These are phyloP conservation scores for Calliphora vicina DNA, from an alignment of 1,140 invertebrate species.

Conservation along the genomic window DNA sequence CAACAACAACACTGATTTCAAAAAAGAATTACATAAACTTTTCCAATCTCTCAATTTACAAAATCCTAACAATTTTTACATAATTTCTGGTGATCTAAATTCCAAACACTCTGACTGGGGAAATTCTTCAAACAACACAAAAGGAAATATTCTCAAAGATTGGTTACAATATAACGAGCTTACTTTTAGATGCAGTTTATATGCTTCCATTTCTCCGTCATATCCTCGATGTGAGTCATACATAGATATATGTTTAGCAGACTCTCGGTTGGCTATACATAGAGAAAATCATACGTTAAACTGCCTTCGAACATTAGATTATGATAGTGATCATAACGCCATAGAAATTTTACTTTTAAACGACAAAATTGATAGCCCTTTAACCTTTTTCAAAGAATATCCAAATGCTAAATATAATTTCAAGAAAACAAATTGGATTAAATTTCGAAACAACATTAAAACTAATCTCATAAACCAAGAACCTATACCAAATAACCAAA, in stretches of 20 bases:
- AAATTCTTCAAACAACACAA: neutral
- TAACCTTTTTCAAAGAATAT: neutral
- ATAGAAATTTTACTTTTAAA: neutral
- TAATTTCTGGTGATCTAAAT: neutral
- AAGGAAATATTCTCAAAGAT: neutral
- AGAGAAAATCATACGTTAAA: neutral
- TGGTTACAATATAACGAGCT: neutral
- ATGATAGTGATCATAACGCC: conserved; percentile 4
- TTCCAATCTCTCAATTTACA: neutral
- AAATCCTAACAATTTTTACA: neutral
- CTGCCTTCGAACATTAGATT: neutral
- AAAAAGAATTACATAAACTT: neutral
- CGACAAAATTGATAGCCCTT: neutral
- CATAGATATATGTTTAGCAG: neutral
- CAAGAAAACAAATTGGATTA: neutral
- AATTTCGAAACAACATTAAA: neutral
- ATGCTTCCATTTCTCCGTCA: conserved; percentile 4
- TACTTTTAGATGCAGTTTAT: neutral
- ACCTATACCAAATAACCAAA: neutral
- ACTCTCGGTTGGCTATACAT: neutral
- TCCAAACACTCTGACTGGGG: conserved; percentile 2
- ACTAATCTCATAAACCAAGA: neutral
- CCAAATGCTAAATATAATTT: neutral
- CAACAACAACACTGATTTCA: neutral
- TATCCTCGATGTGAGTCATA: neutral